Percentiles rank a stretch among this genome's conserved stretches.
Conservation (phyloP, 2,888 invertebrate genomes). For the Eristalis intricaria region DNA sequence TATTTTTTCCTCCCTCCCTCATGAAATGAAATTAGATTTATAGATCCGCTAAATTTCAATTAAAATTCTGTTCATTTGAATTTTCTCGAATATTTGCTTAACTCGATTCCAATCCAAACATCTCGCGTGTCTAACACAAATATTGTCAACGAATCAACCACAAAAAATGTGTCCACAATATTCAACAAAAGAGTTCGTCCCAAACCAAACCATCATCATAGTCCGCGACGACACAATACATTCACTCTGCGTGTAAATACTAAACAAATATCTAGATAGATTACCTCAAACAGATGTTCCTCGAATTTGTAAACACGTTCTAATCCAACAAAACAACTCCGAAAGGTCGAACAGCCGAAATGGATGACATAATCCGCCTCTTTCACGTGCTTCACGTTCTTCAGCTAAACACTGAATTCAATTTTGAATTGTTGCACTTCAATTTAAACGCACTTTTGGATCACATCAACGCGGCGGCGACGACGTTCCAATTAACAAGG, state of each 20-base stretch:
- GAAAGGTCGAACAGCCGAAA: conserved; percentile 3
- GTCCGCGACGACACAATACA: background rate
- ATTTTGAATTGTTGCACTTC: background rate
- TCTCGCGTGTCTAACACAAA: too few relatives aligned
- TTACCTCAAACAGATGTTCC: conserved; percentile 59
- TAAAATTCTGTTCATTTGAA: too few relatives aligned
- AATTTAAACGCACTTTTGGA: background rate
- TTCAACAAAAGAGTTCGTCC: background rate
- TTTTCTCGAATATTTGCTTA: too few relatives aligned
- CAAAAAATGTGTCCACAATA: background rate
- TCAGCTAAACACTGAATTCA: background rate
- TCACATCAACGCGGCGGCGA: background rate
- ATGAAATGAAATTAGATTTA: too few relatives aligned
- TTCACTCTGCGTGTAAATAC: background rate
- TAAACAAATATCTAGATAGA: conserved; percentile 10
- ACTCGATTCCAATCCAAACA: too few relatives aligned
- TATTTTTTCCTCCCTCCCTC: too few relatives aligned
- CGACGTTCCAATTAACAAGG: background rate
- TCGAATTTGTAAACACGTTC: conserved; percentile 55
- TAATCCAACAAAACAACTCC: conserved; percentile 53
- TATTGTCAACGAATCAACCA: background rate
- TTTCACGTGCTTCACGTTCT: conserved; percentile 28
- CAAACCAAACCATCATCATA: conserved; percentile 50
- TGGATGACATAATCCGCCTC: conserved; percentile 46
- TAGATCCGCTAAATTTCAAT: too few relatives aligned